These are phyloP conservation scores for Platyscapa corneri DNA, from an alignment of 1,140 invertebrate species.

Conservation along the genomic window DNA sequence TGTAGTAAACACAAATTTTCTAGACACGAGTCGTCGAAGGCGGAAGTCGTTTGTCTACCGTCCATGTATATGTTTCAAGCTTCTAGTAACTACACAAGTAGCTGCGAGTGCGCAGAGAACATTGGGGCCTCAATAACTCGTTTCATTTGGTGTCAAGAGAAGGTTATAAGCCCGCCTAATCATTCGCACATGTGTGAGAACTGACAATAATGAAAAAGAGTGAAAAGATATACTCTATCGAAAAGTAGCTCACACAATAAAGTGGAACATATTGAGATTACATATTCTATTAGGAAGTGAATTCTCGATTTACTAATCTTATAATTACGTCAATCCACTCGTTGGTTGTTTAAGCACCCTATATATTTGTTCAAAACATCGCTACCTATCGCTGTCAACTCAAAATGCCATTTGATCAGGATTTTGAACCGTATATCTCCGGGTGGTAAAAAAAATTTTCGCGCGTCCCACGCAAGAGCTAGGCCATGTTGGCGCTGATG, in stretches of 20 bases:
- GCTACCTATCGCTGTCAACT: not conserved
- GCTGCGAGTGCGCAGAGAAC: not conserved
- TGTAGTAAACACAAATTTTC: not conserved
- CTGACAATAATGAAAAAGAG: not conserved
- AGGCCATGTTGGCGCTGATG: conserved; percentile 4
- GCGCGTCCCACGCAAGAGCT: not conserved
- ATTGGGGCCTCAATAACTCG: not conserved
- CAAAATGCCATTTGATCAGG: not conserved
- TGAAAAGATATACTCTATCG: not conserved
- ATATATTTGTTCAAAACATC: not conserved
- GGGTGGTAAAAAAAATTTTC: not conserved
- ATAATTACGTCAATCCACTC: not conserved
- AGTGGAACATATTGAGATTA: not conserved
- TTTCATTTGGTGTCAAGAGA: not conserved
- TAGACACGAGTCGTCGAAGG: too few species aligned
- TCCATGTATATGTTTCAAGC: not conserved
- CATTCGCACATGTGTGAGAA: not conserved
- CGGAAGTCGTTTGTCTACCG: not conserved
- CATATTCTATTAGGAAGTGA: not conserved
- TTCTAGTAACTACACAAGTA: not conserved
- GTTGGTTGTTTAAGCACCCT: not conserved
- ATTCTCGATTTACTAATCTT: not conserved
- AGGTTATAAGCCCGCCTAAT: not conserved
- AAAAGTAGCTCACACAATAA: not conserved
- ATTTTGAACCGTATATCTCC: not conserved